These are phyloP conservation scores for Polyodon spathula DNA, from an alignment of 2,113 vertebrate genomes.

Conservation along the genomic window DNA sequence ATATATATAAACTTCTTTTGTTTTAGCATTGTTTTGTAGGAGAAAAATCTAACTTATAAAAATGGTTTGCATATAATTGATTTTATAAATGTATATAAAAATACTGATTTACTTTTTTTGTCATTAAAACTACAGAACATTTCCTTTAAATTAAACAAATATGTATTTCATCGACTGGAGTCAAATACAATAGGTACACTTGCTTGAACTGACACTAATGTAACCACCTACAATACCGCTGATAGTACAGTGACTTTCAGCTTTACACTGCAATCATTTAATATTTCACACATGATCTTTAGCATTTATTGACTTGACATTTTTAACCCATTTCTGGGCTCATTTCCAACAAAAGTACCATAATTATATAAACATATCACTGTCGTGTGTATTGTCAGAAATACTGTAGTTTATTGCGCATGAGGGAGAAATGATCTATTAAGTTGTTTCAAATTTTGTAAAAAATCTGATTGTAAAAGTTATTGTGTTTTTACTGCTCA, in stretches of 20 bases:
- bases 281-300: neutral
- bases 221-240: neutral
- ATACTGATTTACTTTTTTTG: too few species aligned
- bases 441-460: neutral
- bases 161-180: neutral
- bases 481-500: neutral
- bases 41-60: too few species aligned
- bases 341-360: neutral
- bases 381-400: neutral
- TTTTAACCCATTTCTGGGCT: neutral
- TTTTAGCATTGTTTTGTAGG: too few species aligned
- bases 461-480: neutral
- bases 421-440: neutral
- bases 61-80: too few species aligned
- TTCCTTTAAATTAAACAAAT: too few species aligned
- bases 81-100: too few species aligned
- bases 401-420: neutral
- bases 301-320: conserved; percentile 1
- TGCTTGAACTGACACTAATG: neutral
- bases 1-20: too few species aligned
- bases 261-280: neutral
- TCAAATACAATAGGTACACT: neutral
- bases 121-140: too few species aligned
- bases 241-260: neutral
- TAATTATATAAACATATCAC: neutral